Percentiles rank a stretch among this genome's conserved stretches.
phyloP scores from a whole-genome alignment of 2,113 vertebrate genomes.

The Aphyosemion australe region DNA sequence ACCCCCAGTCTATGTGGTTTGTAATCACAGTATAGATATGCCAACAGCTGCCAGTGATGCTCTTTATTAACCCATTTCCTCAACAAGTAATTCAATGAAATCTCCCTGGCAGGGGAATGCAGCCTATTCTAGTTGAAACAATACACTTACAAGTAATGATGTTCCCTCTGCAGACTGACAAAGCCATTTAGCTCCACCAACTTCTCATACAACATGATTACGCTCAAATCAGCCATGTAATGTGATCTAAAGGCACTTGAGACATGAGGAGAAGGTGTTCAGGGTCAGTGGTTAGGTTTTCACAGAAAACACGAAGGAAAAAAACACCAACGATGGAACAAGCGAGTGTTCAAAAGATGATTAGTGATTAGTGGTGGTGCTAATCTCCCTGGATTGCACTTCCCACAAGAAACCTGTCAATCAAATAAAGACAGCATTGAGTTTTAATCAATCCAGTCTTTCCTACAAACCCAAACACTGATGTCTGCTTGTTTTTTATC shows the following conservation, averaged over 20 bases:
- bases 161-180: conserved; percentile 62
- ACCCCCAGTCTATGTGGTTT: too few relatives aligned
- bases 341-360: neutral
- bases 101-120: conserved; percentile 41
- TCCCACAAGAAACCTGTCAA: neutral
- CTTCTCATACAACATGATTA: conserved; percentile 55
- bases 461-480: neutral
- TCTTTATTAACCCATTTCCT: neutral
- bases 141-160: conserved; percentile 70
- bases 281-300: conserved; percentile 17
- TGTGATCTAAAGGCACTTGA: conserved; percentile 36
- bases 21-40: neutral
- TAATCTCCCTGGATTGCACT: neutral
- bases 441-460: neutral
- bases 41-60: neutral
- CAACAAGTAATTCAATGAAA: conserved; percentile 68
- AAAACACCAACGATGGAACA: neutral
- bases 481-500: too few relatives aligned
- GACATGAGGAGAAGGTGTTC: conserved; percentile 3
- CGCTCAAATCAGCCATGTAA: conserved; percentile 49
- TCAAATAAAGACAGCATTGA: neutral
- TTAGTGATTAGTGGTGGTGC: neutral
- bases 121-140: conserved; percentile 67
- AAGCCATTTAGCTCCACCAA: conserved; percentile 54
- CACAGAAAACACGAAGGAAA: neutral